These are phyloP conservation scores for Brachymystax lenok DNA, from an alignment of 2,797 vertebrate species.

Conservation along the genomic window DNA sequence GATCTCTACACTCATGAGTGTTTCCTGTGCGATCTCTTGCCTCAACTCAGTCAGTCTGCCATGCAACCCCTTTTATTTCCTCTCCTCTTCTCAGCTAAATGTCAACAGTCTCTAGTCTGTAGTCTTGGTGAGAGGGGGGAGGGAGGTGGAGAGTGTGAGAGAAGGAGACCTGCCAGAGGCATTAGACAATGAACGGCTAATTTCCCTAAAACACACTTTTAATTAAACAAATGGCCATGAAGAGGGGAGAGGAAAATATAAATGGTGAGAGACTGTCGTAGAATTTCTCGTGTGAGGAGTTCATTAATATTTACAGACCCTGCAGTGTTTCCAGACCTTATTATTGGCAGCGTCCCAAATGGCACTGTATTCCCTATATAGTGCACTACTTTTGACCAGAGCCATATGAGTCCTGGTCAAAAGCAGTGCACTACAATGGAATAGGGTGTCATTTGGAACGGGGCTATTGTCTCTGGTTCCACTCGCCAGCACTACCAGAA, in stretches of 20 bases:
- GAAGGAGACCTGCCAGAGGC: constrained; percentile 49
- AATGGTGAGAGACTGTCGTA: constrained; percentile 33
- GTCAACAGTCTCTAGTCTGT: constrained; percentile 37
- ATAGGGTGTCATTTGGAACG: too few species aligned
- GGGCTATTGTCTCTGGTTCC: not conserved
- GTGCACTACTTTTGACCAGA: not conserved
- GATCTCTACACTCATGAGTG: not conserved
- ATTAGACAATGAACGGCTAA: constrained; percentile 47
- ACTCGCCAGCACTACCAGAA: constrained; percentile 26
- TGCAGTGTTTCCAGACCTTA: constrained; percentile 43
- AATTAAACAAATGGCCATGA: constrained; percentile 74
- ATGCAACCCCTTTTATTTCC: not conserved
- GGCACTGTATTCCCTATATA: not conserved
- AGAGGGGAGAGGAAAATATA: constrained; percentile 52
- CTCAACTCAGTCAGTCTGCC: not conserved
- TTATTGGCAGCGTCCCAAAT: constrained; percentile 26
- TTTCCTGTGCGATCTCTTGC: not conserved
- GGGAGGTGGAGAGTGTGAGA: not conserved
- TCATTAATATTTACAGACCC: constrained; percentile 73
- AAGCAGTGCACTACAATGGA: too few species aligned
- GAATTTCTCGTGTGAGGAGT: constrained; percentile 61
- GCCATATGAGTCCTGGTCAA: too few species aligned
- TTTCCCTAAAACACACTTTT: constrained; percentile 74
- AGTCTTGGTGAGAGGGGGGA: constrained; percentile 41
- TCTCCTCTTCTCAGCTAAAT: constrained; percentile 48